phyloP scores from a whole-genome alignment of 2,797 vertebrate genomes.

The Tokudaia tokunoshimensis region DNA sequence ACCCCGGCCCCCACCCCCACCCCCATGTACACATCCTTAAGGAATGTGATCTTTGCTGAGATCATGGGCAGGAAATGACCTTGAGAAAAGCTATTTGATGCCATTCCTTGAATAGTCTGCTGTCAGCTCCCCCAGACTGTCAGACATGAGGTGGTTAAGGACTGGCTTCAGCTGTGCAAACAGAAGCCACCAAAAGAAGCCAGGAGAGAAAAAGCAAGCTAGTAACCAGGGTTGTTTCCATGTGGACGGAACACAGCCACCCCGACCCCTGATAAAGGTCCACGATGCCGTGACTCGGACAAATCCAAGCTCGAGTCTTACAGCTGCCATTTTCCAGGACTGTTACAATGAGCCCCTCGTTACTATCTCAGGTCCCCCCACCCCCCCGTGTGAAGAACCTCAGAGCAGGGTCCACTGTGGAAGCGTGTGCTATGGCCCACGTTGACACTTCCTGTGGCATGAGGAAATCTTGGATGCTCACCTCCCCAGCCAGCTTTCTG shows the following conservation, averaged over 20 bases:
- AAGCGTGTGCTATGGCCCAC: fast-evolving
- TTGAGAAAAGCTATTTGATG: constrained; percentile 67
- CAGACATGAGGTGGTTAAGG: constrained; percentile 55
- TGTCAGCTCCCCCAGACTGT: constrained; percentile 68
- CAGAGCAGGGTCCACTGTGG: fast-evolving
- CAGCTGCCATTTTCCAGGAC: background rate
- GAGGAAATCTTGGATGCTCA: background rate
- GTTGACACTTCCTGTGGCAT: background rate
- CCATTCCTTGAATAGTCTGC: constrained; percentile 68
- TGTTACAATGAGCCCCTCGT: background rate
- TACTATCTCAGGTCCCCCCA: background rate
- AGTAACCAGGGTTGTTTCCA: background rate
- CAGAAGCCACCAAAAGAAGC: constrained; percentile 47
- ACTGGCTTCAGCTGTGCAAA: constrained; percentile 69
- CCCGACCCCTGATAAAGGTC: background rate
- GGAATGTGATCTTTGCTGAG: constrained; percentile 67
- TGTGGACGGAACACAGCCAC: constrained; percentile 50
- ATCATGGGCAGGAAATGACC: constrained; percentile 77
- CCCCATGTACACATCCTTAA: constrained; percentile 17
- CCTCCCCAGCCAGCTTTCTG: background rate
- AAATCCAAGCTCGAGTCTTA: background rate
- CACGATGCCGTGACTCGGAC: background rate
- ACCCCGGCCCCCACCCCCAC: background rate
- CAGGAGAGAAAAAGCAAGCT: constrained; percentile 30
- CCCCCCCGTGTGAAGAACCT: background rate